Percentiles rank a stretch among this genome's conserved stretches.
Conservation (phyloP, 2,113 vertebrate genomes). For the Prolemur simus region DNA sequence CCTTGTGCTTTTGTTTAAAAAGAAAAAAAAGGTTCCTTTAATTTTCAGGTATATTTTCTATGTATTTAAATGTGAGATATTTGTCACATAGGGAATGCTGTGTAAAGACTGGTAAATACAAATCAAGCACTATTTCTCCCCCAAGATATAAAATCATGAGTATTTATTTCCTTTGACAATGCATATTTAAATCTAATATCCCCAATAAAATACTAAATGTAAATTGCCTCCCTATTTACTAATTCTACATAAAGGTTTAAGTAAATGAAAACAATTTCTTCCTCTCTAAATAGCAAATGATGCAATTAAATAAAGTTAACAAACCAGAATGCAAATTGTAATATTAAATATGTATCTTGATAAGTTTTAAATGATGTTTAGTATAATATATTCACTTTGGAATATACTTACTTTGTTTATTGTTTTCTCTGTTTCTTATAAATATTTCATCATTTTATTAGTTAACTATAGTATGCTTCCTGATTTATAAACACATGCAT, state of each 20-base stretch:
- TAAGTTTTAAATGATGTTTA: slow-evolving; percentile 78
- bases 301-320: slow-evolving; percentile 60
- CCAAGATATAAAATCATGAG: background rate
- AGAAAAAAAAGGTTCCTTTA: background rate
- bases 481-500: slow-evolving; percentile 77
- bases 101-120: background rate
- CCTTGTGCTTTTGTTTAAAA: background rate
- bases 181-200: background rate
- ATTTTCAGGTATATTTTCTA: background rate
- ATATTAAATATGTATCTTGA: slow-evolving; percentile 57
- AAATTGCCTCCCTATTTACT: slow-evolving; percentile 45
- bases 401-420: slow-evolving; percentile 75
- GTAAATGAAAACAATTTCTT: slow-evolving; percentile 46
- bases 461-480: slow-evolving; percentile 80
- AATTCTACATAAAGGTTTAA: slow-evolving; percentile 28
- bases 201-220: slow-evolving; percentile 19
- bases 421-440: slow-evolving; percentile 73
- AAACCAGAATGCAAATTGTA: slow-evolving; percentile 40
- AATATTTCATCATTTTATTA: slow-evolving; percentile 76
- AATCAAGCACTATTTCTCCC: background rate
- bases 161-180: slow-evolving; percentile 22
- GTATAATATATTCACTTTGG: slow-evolving; percentile 72
- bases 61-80: background rate
- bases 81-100: background rate
- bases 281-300: slow-evolving; percentile 35